Conservation (phyloP, 2,113 vertebrate genomes). For the Cyphomyrus discorhynchus region DNA sequence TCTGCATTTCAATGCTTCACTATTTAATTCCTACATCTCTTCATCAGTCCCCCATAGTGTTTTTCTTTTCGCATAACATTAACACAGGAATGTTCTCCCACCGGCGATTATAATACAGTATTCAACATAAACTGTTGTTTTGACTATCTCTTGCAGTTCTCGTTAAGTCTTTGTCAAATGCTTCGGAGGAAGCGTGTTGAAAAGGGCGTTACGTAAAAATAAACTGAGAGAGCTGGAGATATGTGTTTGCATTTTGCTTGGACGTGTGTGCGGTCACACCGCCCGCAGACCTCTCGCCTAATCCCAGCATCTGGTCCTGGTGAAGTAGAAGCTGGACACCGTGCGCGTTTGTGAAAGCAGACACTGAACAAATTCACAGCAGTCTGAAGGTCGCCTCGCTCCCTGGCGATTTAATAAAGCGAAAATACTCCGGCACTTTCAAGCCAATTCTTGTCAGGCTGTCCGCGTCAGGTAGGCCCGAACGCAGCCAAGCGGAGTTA, state of each 20-base stretch:
- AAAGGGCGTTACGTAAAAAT: neutral
- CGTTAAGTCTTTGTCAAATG: neutral
- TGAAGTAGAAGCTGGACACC: neutral
- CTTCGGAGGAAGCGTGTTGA: neutral
- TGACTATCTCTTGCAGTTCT: neutral
- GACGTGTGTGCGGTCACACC: neutral
- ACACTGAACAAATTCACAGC: slow-evolving; percentile 24
- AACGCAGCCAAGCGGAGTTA: neutral
- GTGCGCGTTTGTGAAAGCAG: slow-evolving; percentile 12
- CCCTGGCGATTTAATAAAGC: neutral
- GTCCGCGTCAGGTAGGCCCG: neutral
- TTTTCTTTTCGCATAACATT: neutral
- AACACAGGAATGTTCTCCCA: neutral
- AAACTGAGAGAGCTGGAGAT: neutral
- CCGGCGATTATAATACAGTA: neutral
- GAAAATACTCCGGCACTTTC: neutral
- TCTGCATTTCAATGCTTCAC: neutral
- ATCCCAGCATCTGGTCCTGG: slow-evolving; percentile 17
- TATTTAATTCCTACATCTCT: neutral
- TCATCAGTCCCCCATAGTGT: neutral
- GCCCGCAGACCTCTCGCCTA: neutral
- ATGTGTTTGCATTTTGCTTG: neutral
- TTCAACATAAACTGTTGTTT: neutral
- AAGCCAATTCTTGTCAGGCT: slow-evolving; percentile 1
- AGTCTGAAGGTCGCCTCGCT: slow-evolving; percentile 15